Evolutionary conservation across 2,113 vertebrate genomes (phyloP), one percentile per base, ranked within the genome.

Genomic region (Lethenteron camtschaticum): DNA sequence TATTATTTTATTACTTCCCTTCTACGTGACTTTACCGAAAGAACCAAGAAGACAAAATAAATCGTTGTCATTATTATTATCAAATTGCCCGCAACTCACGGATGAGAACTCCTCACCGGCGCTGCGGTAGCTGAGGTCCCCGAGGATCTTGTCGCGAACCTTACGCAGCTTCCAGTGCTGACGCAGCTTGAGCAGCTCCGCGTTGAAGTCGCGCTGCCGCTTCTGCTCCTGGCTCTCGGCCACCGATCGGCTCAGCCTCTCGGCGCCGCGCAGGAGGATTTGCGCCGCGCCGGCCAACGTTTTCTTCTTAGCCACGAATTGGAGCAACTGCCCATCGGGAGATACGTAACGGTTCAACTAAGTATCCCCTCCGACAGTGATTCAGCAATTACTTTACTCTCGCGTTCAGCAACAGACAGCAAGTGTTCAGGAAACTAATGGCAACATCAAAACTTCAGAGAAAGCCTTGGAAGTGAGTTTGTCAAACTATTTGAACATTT

Each of bases 101-200:
- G 9, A 41, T 58, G 12, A 68, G 4, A 8, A 3, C 3, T 3
- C 20, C 68, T 70, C 77, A 96, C 94, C 94, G 78, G 94, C 90
- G 20, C 94, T 99, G 76, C 88, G 83, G 79, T 95, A 99, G 79
- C 92, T 99, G 73, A 99, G 82, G 73, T 99, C 94, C 1, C 94
- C 92, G 57, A 99, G 84, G 73, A 99, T 96, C 81, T 99, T 99
- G 78, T 99, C 92, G 68, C 94, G 90, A 4, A 96, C 85, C 82
- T 96, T 96, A 70, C 92, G 87, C 14, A 99, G 81, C 72, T 99
- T 99, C 94, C 94, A 99, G 74, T 96, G 94, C 1, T 95, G 94
- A 55, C 92, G 83, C n/a, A 96, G 76, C 2, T 89, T 78, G 68
- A 99, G 78, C 68, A 99, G 83, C 69, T 99, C 94, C 0, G 90